These are phyloP conservation scores for Phytoseiulus persimilis DNA, from an alignment of 2,888 invertebrate genomes.

Conservation along the genomic window DNA sequence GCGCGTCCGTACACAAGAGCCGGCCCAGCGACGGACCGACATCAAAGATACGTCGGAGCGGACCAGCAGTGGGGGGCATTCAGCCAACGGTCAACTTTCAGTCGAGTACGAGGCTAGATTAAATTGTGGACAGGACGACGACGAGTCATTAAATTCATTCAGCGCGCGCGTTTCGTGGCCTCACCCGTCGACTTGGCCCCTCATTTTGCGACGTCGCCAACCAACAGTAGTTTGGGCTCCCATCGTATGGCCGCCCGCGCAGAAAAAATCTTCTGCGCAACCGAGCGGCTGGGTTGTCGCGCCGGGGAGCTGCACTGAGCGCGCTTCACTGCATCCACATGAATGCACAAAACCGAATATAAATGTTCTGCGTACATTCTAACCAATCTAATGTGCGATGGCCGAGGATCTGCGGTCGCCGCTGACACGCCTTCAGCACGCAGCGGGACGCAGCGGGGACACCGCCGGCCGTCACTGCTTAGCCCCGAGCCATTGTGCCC, in stretches of 20 bases:
- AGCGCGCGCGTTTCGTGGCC: background rate
- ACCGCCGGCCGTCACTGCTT: background rate
- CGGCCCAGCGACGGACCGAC: background rate
- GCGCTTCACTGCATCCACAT: background rate
- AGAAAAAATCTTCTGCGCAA: background rate
- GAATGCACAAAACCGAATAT: background rate
- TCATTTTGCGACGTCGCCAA: no score
- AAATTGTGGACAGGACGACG: background rate
- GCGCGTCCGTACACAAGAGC: background rate
- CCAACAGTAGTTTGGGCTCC: no score
- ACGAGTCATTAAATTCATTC: background rate
- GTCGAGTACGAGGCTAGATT: background rate
- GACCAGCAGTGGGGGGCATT: background rate
- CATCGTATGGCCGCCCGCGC: background rate
- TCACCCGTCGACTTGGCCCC: no score
- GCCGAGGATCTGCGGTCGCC: no score
- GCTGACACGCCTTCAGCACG: background rate
- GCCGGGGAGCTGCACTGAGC: background rate
- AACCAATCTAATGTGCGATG: background rate
- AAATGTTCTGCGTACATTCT: background rate
- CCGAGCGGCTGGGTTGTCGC: no score
- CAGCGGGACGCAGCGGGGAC: background rate
- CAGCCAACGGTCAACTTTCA: background rate
- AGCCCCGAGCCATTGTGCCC: background rate
- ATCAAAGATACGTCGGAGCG: background rate